These are phyloP conservation scores for Paradisaea rubra DNA, from an alignment of 2,113 vertebrate genomes.

Conservation along the genomic window DNA sequence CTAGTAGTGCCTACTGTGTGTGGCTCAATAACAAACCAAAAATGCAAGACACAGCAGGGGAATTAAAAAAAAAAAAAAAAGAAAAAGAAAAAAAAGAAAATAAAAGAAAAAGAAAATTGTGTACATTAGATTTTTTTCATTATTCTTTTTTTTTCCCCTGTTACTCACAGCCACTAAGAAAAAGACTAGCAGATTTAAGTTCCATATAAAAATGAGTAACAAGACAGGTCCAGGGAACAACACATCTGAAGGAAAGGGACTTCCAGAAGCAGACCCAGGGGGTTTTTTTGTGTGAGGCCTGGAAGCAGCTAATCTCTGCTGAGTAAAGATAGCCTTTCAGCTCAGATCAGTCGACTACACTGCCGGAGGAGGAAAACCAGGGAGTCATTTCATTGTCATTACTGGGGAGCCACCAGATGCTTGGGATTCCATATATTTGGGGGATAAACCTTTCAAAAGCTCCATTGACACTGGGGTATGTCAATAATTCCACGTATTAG, in stretches of 20 bases:
- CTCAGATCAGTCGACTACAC: background rate
- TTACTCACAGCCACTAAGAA: background rate
- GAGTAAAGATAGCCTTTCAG: conserved; percentile 57
- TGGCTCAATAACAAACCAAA: background rate
- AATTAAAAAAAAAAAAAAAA: background rate
- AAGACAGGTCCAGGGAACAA: conserved; percentile 4
- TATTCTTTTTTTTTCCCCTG: background rate
- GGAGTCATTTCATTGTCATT: conserved; percentile 58
- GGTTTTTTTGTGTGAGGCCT: background rate
- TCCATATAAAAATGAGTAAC: background rate
- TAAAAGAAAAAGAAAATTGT: background rate
- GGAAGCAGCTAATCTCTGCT: conserved; percentile 54
- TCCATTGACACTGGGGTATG: conserved; percentile 76
- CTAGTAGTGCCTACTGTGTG: background rate
- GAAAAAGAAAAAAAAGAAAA: no score
- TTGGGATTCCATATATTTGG: conserved; percentile 76
- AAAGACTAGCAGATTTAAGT: background rate
- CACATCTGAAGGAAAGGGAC: conserved; percentile 20
- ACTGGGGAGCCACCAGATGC: conserved; percentile 67
- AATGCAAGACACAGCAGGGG: background rate
- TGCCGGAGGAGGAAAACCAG: conserved; percentile 30
- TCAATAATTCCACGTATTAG: conserved; percentile 77
- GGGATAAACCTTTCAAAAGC: conserved; percentile 67
- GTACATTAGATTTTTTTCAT: background rate
- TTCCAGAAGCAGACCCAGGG: conserved; percentile 12